Evolutionary conservation across 2,113 vertebrate species (phyloP), one percentile per base, ranked within the genome.

Genomic region (Struthio camelus): DNA sequence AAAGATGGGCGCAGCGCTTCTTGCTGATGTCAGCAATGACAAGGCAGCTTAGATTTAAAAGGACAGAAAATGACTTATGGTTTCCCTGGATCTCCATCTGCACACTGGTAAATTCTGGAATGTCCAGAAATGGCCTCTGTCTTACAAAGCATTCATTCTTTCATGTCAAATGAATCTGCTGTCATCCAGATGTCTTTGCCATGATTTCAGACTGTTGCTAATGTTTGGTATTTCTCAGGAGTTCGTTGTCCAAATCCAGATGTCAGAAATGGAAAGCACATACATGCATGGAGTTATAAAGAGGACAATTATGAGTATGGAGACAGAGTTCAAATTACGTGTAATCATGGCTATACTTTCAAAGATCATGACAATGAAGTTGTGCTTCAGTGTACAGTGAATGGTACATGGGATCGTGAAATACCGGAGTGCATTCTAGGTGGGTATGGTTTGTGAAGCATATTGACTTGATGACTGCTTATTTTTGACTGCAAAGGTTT

Each of bases 231-330:
- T 89, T 92, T 61, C 80, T 22, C 89, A 97, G 96, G 32, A 66
- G 10, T 87, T 15, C 2, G 0, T 2, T 97, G 96, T 93, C 50
- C 44, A 3, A 5, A 10, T 15, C 94, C 66, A 7, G 3, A 28
- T 13, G 0, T 93, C 62, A 16, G 9, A 1, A 46, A 91, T 0
- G 75, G 77, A n/a, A 32, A 0, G 24, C 7, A 0, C 9, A 1
- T 38, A 6, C 0, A 0, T 19, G 0, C 0, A 0, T 46, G 42
- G 82, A 2, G 3, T 0, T 0, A 0, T 12, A 38, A 3, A 0
- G n/a, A 32, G 40, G 28, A 16, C 1, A 0, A 0, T 7, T 96
- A 92, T 0, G 0, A 0, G 30, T 93, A 61, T 0, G 78, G 71
- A 12, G 78, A 97, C 38, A 40, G 1, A 0, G 30, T 96, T 62